These are phyloP conservation scores for Dysmachus trigonus DNA, from an alignment of 2,888 invertebrate species.

Conservation along the genomic window DNA sequence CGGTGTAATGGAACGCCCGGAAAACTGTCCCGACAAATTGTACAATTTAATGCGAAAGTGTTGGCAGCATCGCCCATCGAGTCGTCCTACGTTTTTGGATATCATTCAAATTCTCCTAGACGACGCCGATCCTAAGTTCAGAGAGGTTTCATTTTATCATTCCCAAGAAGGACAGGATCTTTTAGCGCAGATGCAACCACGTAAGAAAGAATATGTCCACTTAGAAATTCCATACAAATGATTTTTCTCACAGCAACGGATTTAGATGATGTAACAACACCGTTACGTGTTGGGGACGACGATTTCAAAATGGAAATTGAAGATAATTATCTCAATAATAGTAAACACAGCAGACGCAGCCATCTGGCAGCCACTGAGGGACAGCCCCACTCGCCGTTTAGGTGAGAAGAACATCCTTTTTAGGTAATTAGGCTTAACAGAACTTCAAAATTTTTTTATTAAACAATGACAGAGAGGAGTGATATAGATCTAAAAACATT, in stretches of 20 bases:
- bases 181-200: conserved; percentile 63
- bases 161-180: conserved; percentile 70
- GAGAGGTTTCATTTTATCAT: conserved; percentile 72
- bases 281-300: conserved; percentile 61
- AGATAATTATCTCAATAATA: conserved; percentile 57
- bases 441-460: conserved; percentile 48
- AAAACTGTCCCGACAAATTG: conserved; percentile 92
- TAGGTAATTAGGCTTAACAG: conserved; percentile 57
- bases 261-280: conserved; percentile 62
- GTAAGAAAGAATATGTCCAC: conserved; percentile 45
- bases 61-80: conserved; percentile 85
- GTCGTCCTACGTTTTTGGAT: conserved; percentile 86
- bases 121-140: conserved; percentile 70
- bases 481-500: neutral
- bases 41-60: conserved; percentile 91
- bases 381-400: conserved; percentile 62
- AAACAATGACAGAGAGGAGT: conserved; percentile 26
- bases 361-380: conserved; percentile 56
- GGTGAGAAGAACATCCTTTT: conserved; percentile 58
- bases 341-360: conserved; percentile 57
- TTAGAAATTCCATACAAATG: neutral
- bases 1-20: conserved; percentile 93
- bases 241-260: conserved; percentile 54
- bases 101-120: conserved; percentile 79
- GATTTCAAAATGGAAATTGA: conserved; percentile 60